A percentile compares a stretch with the other conserved stretches of the same genome.
phyloP scores from a whole-genome alignment of 2,888 invertebrate genomes.

The Acanthacorydalis orientalis region DNA sequence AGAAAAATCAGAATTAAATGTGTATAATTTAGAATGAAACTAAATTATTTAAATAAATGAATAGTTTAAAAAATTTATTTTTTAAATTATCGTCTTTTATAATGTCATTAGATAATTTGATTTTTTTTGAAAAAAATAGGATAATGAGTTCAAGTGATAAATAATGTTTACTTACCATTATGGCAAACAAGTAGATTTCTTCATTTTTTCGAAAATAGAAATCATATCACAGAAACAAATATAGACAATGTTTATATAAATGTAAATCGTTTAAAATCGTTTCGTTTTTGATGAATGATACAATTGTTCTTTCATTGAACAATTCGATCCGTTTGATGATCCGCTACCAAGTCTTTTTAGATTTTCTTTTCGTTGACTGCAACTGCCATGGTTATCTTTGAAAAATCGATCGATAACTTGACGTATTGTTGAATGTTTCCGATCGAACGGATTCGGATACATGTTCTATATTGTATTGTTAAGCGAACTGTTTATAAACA shows the following conservation, averaged over 20 bases:
- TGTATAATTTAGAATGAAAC: too few species aligned
- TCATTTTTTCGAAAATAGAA: not conserved
- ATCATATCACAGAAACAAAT: not conserved
- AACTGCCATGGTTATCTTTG: constrained; percentile 21
- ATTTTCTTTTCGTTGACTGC: constrained; percentile 5
- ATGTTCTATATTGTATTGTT: constrained; percentile 21
- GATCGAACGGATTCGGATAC: constrained; percentile 54
- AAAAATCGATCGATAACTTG: constrained; percentile 46
- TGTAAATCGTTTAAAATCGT: too few species aligned
- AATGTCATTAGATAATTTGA: too few species aligned
- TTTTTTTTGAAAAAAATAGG: too few species aligned
- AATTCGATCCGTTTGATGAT: constrained; percentile 5
- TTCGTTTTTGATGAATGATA: not conserved
- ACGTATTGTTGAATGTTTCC: constrained; percentile 48
- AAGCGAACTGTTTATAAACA: too few species aligned
- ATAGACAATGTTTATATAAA: too few species aligned
- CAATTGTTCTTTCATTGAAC: not conserved
- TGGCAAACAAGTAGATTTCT: not conserved
- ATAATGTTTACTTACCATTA: too few species aligned
- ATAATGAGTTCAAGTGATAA: too few species aligned
- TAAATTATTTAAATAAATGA: too few species aligned
- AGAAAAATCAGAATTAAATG: too few species aligned
- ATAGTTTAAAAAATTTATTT: too few species aligned
- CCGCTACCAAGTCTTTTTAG: constrained; percentile 9
- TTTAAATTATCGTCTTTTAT: too few species aligned